A percentile compares a stretch with the other conserved stretches of the same genome.
Evolutionary conservation across 1,140 invertebrate genomes (phyloP).

Genomic region (Stegodyphus dumicola): DNA sequence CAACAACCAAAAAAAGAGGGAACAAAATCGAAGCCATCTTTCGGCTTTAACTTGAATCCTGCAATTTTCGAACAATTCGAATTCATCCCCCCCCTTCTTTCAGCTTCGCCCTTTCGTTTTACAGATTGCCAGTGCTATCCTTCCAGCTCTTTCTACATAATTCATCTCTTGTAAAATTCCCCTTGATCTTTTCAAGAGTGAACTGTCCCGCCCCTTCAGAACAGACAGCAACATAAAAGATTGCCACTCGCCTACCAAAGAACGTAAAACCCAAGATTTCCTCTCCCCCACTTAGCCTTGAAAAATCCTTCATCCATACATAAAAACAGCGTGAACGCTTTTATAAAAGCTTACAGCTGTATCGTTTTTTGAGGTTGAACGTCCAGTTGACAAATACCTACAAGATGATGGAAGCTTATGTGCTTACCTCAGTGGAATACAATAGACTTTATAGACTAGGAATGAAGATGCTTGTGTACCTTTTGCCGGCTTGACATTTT

Average conservation of each 20-base stretch:
- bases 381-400: constrained; percentile 43
- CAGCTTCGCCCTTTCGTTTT: too few relatives aligned
- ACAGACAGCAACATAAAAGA: background rate
- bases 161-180: constrained; percentile 44
- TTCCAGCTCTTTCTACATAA: constrained; percentile 15
- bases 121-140: too few relatives aligned
- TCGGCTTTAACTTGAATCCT: too few relatives aligned
- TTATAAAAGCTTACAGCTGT: constrained; percentile 39
- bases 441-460: constrained; percentile 38
- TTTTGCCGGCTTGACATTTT: background rate
- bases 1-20: too few relatives aligned
- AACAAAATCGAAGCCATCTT: too few relatives aligned
- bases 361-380: background rate
- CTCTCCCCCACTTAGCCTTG: background rate
- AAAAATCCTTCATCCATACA: background rate
- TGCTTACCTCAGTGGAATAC: background rate
- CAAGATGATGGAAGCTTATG: constrained; percentile 5
- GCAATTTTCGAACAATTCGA: too few relatives aligned
- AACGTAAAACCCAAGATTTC: background rate
- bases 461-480: constrained; percentile 20
- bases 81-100: too few relatives aligned
- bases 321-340: constrained; percentile 26
- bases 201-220: background rate
- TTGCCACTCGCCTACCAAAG: too few relatives aligned
- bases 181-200: constrained; percentile 2